A percentile compares a stretch with the other conserved stretches of the same genome.
Evolutionary conservation across 2,888 invertebrate genomes (phyloP).

Genomic region (Pedicia rivosa): DNA sequence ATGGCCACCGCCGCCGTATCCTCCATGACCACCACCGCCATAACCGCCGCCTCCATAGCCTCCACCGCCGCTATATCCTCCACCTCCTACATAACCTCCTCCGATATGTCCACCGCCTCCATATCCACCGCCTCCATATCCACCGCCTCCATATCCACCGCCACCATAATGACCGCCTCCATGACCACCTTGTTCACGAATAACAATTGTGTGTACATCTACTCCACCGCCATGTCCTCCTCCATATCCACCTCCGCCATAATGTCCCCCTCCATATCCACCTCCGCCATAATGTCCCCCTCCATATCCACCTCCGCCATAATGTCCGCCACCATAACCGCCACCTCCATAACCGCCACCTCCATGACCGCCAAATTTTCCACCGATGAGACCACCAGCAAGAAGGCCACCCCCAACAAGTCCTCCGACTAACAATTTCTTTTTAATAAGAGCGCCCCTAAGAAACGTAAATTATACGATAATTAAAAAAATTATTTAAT

Average conservation of each 20-base stretch:
- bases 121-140: neutral
- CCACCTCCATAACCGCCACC: neutral
- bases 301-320: neutral
- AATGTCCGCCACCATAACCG: neutral
- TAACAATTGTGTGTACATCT: no score
- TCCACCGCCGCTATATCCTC: no score
- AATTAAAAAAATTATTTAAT: no score
- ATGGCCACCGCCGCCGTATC: slow-evolving; percentile 2
- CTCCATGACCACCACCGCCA: neutral
- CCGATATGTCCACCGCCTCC: neutral
- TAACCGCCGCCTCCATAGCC: neutral
- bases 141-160: slow-evolving; percentile 2
- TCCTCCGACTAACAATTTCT: neutral
- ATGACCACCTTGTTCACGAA: neutral
- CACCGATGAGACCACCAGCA: neutral
- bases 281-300: neutral
- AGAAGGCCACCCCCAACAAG: neutral
- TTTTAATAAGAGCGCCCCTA: slow-evolving; percentile 2
- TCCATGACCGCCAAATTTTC: no score
- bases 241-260: neutral
- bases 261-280: neutral
- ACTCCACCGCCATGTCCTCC: slow-evolving; percentile 3
- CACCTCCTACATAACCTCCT: neutral
- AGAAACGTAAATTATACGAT: no score
- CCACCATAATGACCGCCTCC: neutral